Base-by-base conservation (phyloP, 2,888 invertebrate species). In the Agriopis leucophaearia region DNA sequence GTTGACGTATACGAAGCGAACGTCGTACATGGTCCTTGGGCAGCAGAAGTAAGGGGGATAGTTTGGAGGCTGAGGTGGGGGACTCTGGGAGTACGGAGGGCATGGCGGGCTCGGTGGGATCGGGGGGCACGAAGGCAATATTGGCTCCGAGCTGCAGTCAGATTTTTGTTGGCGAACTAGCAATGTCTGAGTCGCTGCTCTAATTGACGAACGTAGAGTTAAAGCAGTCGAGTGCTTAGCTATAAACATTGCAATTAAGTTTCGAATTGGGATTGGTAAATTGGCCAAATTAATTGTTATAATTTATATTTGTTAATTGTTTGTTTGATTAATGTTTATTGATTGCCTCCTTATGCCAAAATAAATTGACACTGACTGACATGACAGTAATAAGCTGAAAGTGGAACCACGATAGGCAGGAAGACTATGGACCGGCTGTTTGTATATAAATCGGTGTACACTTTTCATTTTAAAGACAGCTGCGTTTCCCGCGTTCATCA, bases 1-100 rank as follows among this genome's bases (percentile, higher is more conserved):
- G 75, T 95, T 96, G 1, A 97, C 92, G 81, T 96, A 96, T 16
- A 92, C 78, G 80, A 87, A 92, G 1, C 79, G 82, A 1, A 87
- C 88, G n/a, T 90, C 84, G 66, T 90, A 88, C 64, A 81, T 85
- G 1, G 84, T 86, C 66, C 91, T 82, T 1, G 92, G 91, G 58
- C 80, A 80, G 64, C 81, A 80, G 72, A 82, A 82, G 74, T 70
- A 84, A 0, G 89, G 86, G 1, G 91, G 91, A 5, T 77, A 71
- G 10, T 63, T 69, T 0, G 74, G 73, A 0, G 75, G 62, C 4
- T 0, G 69, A 51, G 12, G 68, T 50, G 47, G 66, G 4, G 75
- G 66, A n/a, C 54, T 72, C 8, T 78, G 71, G 0, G 70, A 68
- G 6, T n/a, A 48, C 3, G 74, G 71, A 0, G 77, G 74, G 12